Evolutionary conservation across 2,888 invertebrate species (phyloP).

Genomic region (Thereva unica): DNA sequence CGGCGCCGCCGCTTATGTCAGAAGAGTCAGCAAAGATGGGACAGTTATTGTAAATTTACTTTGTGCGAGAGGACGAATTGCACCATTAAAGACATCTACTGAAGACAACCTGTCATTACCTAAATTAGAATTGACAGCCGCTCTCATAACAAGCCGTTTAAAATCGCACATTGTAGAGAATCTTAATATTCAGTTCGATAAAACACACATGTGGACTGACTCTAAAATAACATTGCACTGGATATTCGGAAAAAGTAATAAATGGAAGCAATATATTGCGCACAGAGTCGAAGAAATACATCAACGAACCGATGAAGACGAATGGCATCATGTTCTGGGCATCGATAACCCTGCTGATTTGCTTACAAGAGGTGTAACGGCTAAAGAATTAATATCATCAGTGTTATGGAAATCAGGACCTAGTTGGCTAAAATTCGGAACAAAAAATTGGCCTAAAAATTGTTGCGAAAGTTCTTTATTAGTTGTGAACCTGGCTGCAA

Average conservation of each 20-base stretch:
- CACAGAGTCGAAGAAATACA: not conserved
- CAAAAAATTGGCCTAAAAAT: not conserved
- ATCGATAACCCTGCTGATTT: too few relatives aligned
- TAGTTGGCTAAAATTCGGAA: not conserved
- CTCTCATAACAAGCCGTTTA: not conserved
- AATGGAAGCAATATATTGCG: not conserved
- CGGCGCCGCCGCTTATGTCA: too few relatives aligned
- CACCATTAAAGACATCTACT: too few relatives aligned
- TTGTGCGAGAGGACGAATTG: not conserved
- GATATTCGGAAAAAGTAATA: not conserved
- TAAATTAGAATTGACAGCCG: too few relatives aligned
- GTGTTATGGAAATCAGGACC: not conserved
- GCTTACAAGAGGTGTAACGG: not conserved
- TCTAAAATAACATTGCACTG: not conserved
- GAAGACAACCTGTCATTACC: too few relatives aligned
- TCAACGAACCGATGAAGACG: not conserved
- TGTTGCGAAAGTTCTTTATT: not conserved
- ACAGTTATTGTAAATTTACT: too few relatives aligned
- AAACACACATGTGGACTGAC: not conserved
- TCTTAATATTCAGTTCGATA: not conserved
- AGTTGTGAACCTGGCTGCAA: not conserved
- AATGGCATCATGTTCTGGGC: not conserved
- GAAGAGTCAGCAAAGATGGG: too few relatives aligned
- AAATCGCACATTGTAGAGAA: not conserved
- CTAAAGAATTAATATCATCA: not conserved